A percentile compares a stretch with the other conserved stretches of the same genome.
These are phyloP conservation scores for Aplidium turbinatum DNA, from an alignment of 23 tunicate genomes.

Conservation along the genomic window DNA sequence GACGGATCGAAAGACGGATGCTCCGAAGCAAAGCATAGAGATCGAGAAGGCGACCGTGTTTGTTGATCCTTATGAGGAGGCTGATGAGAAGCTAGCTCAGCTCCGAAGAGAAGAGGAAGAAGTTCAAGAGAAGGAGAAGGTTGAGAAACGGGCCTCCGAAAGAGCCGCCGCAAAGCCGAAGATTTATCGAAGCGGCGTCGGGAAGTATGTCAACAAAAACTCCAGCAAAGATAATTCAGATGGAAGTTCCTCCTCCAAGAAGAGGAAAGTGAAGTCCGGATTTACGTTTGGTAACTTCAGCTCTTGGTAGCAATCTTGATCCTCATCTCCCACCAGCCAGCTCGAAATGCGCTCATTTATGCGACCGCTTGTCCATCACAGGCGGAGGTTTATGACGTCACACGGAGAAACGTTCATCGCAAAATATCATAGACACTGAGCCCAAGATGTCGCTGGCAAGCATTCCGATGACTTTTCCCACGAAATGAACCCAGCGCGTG, in stretches of 20 bases:
- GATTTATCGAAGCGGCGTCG: conserved; percentile 80
- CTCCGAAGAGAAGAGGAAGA: conserved; percentile 73
- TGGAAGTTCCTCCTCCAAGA: conserved; percentile 13
- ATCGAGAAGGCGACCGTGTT: conserved; percentile 72
- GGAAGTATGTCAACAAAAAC: conserved; percentile 73
- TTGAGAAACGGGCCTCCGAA: conserved; percentile 6
- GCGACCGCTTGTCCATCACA: no score
- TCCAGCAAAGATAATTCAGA: not conserved
- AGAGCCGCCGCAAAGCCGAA: conserved; percentile 50
- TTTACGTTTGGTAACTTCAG: conserved; percentile 61
- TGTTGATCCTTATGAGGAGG: conserved; percentile 94
- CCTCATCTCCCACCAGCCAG: no score
- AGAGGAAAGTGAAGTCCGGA: conserved; percentile 46
- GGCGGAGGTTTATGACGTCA: no score
- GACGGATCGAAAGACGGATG: conserved; percentile 87
- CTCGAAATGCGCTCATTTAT: no score
- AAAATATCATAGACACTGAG: no score
- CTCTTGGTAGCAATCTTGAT: conserved; percentile 55
- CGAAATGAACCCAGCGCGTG: no score
- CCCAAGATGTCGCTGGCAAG: no score
- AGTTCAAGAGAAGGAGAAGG: conserved; percentile 48
- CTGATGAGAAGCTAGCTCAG: conserved; percentile 79
- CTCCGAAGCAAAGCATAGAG: conserved; percentile 64
- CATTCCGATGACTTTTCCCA: no score
- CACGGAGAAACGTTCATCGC: no score